A percentile compares a stretch with the other conserved stretches of the same genome.
These are phyloP conservation scores for Pituophis catenifer DNA, from an alignment of 2,113 vertebrate genomes.

Conservation along the genomic window DNA sequence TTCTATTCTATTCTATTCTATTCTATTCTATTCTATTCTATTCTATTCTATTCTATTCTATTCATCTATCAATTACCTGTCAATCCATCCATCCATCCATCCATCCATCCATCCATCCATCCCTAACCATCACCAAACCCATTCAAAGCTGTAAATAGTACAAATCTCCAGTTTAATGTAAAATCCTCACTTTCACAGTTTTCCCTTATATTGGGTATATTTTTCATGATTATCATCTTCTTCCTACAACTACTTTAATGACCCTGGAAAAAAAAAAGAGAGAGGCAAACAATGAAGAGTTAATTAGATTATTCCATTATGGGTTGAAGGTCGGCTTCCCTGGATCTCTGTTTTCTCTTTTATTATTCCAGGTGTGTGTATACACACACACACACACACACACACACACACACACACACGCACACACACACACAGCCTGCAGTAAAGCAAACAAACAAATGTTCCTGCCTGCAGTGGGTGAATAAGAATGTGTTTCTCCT, in stretches of 20 bases:
- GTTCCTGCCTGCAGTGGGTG: not conserved
- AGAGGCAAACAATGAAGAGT: not conserved
- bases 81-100: not conserved
- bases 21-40: no score
- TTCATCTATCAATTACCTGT: not conserved
- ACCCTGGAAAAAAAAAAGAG: not conserved
- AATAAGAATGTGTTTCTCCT: not conserved
- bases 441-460: not conserved
- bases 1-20: no score
- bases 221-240: not conserved
- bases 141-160: not conserved
- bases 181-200: not conserved
- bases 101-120: not conserved
- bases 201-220: not conserved
- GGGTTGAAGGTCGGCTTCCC: not conserved
- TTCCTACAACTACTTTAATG: not conserved
- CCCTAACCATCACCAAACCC: not conserved
- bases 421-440: not conserved
- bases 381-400: not conserved
- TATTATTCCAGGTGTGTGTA: not conserved
- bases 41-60: no score
- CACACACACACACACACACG: not conserved
- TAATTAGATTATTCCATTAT: not conserved
- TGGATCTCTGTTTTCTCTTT: not conserved
- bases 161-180: not conserved